Percentiles rank a stretch among this genome's conserved stretches.
Evolutionary conservation across 1,140 invertebrate species (phyloP).

Genomic region (Drosophila athabasca): DNA sequence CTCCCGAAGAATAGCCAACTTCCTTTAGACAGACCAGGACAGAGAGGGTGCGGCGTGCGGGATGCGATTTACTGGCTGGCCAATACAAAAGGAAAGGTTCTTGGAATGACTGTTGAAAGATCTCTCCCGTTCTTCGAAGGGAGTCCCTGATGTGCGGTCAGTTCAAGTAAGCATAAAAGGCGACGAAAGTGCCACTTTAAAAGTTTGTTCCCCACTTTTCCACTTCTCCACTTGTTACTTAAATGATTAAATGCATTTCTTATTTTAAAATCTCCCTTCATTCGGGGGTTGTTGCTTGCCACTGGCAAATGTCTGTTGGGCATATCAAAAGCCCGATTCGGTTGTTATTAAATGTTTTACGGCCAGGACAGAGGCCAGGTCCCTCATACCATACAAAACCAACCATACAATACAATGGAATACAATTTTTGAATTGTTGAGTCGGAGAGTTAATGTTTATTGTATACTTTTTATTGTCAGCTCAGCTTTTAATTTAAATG

Average conservation of each 20-base stretch:
- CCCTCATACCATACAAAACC: no score
- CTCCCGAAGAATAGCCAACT: slow-evolving; percentile 32
- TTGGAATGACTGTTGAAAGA: slow-evolving; percentile 24
- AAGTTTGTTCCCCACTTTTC: slow-evolving; percentile 20
- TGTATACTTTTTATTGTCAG: slow-evolving; percentile 72
- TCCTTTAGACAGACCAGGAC: slow-evolving; percentile 1
- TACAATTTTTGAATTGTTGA: slow-evolving; percentile 59
- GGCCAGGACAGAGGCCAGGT: slow-evolving; percentile 37
- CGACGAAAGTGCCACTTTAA: slow-evolving; percentile 78
- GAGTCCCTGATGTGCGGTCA: slow-evolving; percentile 24
- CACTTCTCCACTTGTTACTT: slow-evolving; percentile 58
- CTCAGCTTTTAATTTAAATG: slow-evolving; percentile 79
- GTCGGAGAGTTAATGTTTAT: slow-evolving; percentile 51
- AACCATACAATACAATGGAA: slow-evolving; percentile 17
- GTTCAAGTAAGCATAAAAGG: slow-evolving; percentile 78
- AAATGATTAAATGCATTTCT: slow-evolving; percentile 72
- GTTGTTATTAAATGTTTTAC: slow-evolving; percentile 79
- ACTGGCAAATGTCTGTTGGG: slow-evolving; percentile 39
- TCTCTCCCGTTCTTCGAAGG: slow-evolving; percentile 34
- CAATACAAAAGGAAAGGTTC: slow-evolving; percentile 55
- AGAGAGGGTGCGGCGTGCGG: slow-evolving; percentile 25
- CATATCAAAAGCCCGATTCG: slow-evolving; percentile 53
- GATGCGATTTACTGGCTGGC: slow-evolving; percentile 14
- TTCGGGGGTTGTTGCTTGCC: slow-evolving; percentile 51
- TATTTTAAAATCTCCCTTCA: slow-evolving; percentile 38